Base-by-base conservation (phyloP, 2,113 vertebrate species). In the Passer montanus region DNA sequence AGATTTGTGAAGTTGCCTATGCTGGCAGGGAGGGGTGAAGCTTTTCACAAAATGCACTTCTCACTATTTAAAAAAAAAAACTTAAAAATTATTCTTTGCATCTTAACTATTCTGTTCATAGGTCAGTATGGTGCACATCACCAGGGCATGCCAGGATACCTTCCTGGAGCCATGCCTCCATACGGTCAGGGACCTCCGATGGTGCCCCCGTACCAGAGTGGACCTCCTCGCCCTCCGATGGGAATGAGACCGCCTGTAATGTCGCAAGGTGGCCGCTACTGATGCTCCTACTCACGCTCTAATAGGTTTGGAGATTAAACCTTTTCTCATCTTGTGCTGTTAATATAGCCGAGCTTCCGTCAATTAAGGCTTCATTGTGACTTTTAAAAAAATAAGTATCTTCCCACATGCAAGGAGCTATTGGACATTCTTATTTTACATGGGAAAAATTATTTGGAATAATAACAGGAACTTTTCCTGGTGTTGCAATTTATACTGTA, bases 241-340 rank as follows among this genome's bases (percentile, higher is more conserved):
- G 99, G 99, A 97, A 99, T 99, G 99, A 99, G 99, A 98, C 99
- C 99, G 92, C 99, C 99, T 59, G 99, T 99, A 96, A 99, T 99
- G 99, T 99, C 99, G 87, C 99, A 99, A 79, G 99, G 99, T 89
- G 99, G 99, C 98, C 99, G 99, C 98, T 99, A 99, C 98, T 99
- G 99, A 99, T 98, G 97, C 98, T 97, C 96, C 97, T 98, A 97
- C 98, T 98, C 98, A 97, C 98, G 93, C 94, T 97, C 97, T 98
- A 99, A 98, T 99, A 99, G 98, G 99, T 99, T 99, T 99, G 99
- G 98, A 98, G 99, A 99, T 99, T 99, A 98, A 99, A 99, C 98
- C 98, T 98, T 99, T 99, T 99, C 98, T 98, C 98, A 98, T 98
- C 98, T 98, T 98, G 98, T 98, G 98, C 98, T 98, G 98, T 98